These are phyloP conservation scores for Glaucidium brasilianum DNA, from an alignment of 2,113 vertebrate species.

Conservation along the genomic window DNA sequence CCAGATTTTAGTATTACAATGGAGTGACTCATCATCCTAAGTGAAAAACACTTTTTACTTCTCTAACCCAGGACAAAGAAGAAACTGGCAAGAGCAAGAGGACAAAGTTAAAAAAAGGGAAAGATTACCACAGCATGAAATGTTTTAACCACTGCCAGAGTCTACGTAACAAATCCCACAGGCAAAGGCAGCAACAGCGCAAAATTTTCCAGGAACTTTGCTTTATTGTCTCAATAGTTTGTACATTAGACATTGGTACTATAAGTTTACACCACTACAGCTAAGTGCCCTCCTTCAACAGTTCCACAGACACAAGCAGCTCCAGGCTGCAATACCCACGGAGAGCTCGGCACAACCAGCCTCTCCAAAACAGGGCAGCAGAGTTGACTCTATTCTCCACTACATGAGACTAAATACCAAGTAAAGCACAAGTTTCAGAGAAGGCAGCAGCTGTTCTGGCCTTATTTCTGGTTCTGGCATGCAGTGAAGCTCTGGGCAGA, in stretches of 20 bases:
- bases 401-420: not conserved
- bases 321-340: accelerated
- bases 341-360: accelerated
- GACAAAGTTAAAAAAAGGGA: not conserved
- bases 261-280: not conserved
- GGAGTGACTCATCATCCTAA: not conserved
- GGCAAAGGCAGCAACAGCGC: not conserved
- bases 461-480: not conserved
- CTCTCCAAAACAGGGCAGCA: not conserved
- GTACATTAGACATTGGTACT: no score
- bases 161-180: not conserved
- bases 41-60: not conserved
- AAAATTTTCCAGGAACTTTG: not conserved
- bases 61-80: not conserved
- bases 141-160: not conserved
- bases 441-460: not conserved
- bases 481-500: not conserved
- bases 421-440: not conserved
- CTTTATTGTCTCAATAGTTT: not conserved
- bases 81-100: not conserved
- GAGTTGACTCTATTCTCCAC: not conserved
- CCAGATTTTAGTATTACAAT: not conserved
- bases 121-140: not conserved
- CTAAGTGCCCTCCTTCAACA: not conserved
- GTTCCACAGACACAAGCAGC: not conserved